These are phyloP conservation scores for Cephalopachus bancanus DNA, from an alignment of 2,797 vertebrate species.

Conservation along the genomic window DNA sequence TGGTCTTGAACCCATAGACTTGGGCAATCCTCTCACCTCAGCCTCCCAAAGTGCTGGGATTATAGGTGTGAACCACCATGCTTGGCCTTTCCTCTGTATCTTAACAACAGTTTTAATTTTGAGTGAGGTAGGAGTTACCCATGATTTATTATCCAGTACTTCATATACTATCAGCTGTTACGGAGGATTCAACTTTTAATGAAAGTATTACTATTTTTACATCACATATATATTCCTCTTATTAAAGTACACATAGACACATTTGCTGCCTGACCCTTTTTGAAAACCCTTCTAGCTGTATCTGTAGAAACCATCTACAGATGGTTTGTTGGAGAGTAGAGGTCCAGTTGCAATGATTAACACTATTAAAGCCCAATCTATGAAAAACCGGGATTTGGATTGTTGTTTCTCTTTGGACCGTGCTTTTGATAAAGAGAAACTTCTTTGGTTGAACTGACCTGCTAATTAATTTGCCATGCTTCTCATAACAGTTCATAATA, in stretches of 20 bases:
- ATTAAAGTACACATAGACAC: background rate
- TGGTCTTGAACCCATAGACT: too few relatives aligned
- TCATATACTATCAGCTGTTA: background rate
- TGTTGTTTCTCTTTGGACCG: background rate
- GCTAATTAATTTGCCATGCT: constrained; percentile 15
- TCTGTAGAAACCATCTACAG: background rate
- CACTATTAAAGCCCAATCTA: too few relatives aligned
- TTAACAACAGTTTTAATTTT: constrained; percentile 4
- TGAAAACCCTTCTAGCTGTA: background rate
- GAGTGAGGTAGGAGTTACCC: background rate
- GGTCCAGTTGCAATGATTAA: background rate
- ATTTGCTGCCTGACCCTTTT: background rate
- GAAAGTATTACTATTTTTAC: background rate
- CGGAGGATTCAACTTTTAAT: constrained; percentile 8
- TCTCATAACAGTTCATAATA: constrained; percentile 19
- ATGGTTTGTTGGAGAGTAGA: background rate
- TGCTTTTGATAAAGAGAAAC: constrained; percentile 31
- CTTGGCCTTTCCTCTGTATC: background rate
- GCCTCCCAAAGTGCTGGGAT: too few relatives aligned
- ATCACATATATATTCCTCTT: background rate
- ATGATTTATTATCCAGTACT: background rate
- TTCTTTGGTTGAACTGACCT: background rate
- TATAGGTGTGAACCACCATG: too few relatives aligned
- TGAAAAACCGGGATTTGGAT: too few relatives aligned
- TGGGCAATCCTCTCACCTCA: too few relatives aligned